These are phyloP conservation scores for Hyperoplus immaculatus DNA, from an alignment of 2,797 vertebrate species.

Conservation along the genomic window DNA sequence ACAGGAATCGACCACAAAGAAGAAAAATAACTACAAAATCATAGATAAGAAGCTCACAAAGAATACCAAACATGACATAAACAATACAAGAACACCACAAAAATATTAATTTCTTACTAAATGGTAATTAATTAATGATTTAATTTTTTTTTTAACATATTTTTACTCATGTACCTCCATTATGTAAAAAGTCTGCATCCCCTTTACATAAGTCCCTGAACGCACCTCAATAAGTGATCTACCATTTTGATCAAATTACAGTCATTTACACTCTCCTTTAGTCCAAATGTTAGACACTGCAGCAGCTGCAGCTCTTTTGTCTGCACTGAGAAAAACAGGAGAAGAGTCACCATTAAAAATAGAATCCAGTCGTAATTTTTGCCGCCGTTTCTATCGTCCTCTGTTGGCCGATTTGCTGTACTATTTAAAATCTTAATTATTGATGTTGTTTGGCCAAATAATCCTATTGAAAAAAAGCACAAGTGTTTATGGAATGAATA, in stretches of 20 bases:
- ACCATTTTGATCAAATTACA: background rate
- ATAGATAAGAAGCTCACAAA: background rate
- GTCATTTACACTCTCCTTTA: constrained; percentile 4
- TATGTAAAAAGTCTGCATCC: background rate
- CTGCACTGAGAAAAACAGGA: constrained; percentile 13
- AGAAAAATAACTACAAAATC: background rate
- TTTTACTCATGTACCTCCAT: background rate
- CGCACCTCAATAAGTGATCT: background rate
- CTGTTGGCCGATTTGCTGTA: constrained; percentile 38
- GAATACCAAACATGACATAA: fast-evolving
- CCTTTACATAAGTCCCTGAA: background rate
- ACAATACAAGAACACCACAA: background rate
- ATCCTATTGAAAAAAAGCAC: constrained; percentile 40
- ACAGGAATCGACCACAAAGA: background rate
- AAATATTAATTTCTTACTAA: background rate
- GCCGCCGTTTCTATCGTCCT: constrained; percentile 42
- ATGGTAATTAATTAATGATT: too few species aligned
- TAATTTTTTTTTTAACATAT: too few species aligned
- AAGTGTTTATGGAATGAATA: constrained; percentile 40
- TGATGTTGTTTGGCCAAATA: constrained; percentile 68
- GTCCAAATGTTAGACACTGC: constrained; percentile 25
- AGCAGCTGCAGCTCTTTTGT: constrained; percentile 42
- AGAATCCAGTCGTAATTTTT: constrained; percentile 48
- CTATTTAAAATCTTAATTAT: constrained; percentile 70
- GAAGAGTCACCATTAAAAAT: constrained; percentile 57